Conservation (phyloP, 2,113 vertebrate species). For the Heliornis fulica region DNA sequence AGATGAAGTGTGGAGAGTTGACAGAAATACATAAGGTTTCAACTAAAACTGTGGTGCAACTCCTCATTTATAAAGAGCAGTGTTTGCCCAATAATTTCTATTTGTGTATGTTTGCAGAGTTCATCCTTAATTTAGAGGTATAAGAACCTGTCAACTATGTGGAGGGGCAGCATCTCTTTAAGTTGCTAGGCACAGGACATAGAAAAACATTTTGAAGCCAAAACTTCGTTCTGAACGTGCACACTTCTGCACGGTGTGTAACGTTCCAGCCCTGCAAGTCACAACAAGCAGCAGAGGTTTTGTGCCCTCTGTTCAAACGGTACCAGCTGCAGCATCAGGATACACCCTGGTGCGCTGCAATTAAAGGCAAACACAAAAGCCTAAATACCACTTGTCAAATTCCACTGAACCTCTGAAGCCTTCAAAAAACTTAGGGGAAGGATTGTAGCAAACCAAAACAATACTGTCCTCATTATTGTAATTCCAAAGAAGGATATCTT, state of each 20-base stretch:
- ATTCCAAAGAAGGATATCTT: neutral
- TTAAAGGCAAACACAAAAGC: constrained; percentile 19
- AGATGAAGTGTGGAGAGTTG: neutral
- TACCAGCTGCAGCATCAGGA: neutral
- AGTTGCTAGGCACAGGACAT: neutral
- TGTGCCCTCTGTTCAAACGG: fast-evolving
- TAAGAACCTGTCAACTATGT: neutral
- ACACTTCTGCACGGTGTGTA: neutral
- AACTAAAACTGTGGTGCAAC: neutral
- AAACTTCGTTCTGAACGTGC: neutral
- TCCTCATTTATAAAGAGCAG: neutral
- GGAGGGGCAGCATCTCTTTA: neutral
- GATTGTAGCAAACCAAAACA: neutral
- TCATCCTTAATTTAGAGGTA: neutral
- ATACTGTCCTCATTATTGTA: neutral
- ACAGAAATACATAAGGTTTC: neutral
- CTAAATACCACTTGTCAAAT: constrained; percentile 14
- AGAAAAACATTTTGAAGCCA: neutral
- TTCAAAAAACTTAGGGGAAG: neutral
- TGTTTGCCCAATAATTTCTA: neutral
- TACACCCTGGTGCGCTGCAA: neutral
- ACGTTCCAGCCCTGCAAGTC: neutral
- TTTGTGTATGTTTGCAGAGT: neutral
- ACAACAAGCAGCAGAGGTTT: neutral
- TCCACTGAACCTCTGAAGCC: constrained; percentile 26